A percentile compares a stretch with the other conserved stretches of the same genome.
Conservation (phyloP, 2,888 invertebrate genomes). For the Conus canariensis region DNA sequence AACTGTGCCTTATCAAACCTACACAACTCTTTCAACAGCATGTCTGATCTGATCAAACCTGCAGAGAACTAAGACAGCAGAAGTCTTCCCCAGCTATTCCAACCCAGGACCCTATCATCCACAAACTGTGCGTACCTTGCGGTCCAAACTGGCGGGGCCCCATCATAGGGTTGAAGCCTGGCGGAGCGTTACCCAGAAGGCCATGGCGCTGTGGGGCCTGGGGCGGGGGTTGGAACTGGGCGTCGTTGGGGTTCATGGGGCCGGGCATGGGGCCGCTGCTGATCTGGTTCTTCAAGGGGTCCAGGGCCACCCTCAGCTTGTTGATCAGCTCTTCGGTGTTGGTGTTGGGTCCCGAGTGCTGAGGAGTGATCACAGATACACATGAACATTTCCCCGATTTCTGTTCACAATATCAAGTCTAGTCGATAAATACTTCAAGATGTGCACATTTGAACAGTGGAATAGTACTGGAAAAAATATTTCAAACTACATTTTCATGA, state of each 20-base stretch:
- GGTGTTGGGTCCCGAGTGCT: slow-evolving; percentile 44
- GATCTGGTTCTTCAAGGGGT: slow-evolving; percentile 59
- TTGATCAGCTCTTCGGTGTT: slow-evolving; percentile 53
- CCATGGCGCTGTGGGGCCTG: slow-evolving; percentile 64
- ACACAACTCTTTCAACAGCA: too few species aligned
- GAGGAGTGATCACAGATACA: neutral
- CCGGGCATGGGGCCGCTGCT: slow-evolving; percentile 49
- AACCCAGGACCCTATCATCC: too few species aligned
- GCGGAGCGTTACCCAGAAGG: slow-evolving; percentile 70
- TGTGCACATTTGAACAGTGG: too few species aligned
- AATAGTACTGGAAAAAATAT: too few species aligned
- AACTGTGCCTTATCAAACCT: too few species aligned
- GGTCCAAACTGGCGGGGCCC: slow-evolving; percentile 25
- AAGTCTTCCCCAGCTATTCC: too few species aligned
- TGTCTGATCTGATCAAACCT: too few species aligned
- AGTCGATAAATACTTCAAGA: too few species aligned
- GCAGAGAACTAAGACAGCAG: too few species aligned
- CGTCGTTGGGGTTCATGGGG: slow-evolving; percentile 43
- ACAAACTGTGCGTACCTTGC: slow-evolving; percentile 6
- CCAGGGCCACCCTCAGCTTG: slow-evolving; percentile 54
- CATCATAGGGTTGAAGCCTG: slow-evolving; percentile 61
- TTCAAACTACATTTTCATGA: too few species aligned
- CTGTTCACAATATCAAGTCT: too few species aligned
- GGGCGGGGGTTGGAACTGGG: slow-evolving; percentile 55
- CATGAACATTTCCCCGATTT: too few species aligned